Base-by-base conservation (phyloP, 2,888 invertebrate species). In the Melangyna quadrimaculata region DNA sequence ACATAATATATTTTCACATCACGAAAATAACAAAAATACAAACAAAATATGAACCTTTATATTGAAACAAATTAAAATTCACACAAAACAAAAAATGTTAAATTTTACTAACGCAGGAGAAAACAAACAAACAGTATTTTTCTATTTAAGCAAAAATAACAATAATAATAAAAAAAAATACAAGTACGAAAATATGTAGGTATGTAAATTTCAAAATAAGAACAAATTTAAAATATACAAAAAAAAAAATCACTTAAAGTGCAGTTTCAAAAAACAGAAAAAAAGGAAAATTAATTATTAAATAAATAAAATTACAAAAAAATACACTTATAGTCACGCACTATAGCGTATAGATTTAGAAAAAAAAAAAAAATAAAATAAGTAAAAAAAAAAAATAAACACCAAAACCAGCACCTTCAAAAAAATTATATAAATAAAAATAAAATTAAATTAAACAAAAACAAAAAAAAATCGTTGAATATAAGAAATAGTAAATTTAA, bases 401-500 rank as follows among this genome's bases (percentile, higher is more conserved):
- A 81, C 73, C 77, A 51, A 86, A 84, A 65, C 59, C 86, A 81
- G 86, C 86, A 86, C 86, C 81, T 78, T 81, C 73, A 65, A 24
- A 67, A 24, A 67, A 57, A 45, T 48, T 69, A 51, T 29, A 59
- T 48, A 29, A 14, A 35, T 1, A 24, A 35, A 51, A 5, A 51
- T 22, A 19, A 43, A 43, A 63, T 17, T 12, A 65, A 69, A 65
- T 17, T 12, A 65, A 69, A 65, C 51, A 45, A 22, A 57, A 55
- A 57, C 8, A 29, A 24, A 77, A 61, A 57, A 48, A 67, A 53
- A 78, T 55, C 43, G 71, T 79, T 72, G 63, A 86, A 65, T 69
- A 53, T 70, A 69, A 75, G 40, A 78, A 86, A 86, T 86, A 86
- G 81, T 73, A 86, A 86, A 81, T 86, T 86, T 74, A 81, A 78